Base-by-base conservation (phyloP, 2,888 invertebrate species). In the Hydraecia micacea region DNA sequence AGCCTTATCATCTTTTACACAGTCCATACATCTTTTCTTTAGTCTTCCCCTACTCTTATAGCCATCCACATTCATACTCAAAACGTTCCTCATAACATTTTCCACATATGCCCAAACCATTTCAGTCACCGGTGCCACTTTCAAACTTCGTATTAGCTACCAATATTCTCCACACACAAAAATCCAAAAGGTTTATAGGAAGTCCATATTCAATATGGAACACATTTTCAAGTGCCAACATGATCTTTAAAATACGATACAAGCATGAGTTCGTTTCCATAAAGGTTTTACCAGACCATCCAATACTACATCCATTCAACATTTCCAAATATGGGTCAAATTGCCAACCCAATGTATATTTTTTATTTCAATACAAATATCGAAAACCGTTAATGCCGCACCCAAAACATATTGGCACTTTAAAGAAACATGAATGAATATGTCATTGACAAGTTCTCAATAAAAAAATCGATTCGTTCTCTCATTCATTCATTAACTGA, bases 401-500 rank as follows among this genome's bases (percentile, higher is more conserved):
- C 84, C 84, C 84, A 85, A 63, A 77, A 77, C 58, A 80, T 87
- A 87, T 87, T 78, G 73, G 75, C 77, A 77, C 81, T 80, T 87
- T 71, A 86, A 65, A 62, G 70, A 75, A 80, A 80, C 85, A 84
- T 85, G 85, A 87, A 85, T 87, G 85, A 86, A 77, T 85, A 84
- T 87, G 84, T 85, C 86, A 87, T 79, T 86, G 86, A 86, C 88
- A 81, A 85, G 77, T 80, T 73, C 77, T 78, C 84, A 82, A 82
- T 83, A 86, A 86, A 87, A 87, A 86, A 87, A 77, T 72, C 79
- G 80, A 71, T 79, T 79, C 83, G 78, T 73, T 80, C 79, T 15
- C 73, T 81, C 74, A 6, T 71, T 81, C 74, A 85, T 85, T 85
- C 86, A 86, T 87, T 90, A 83, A 86, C 82, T 86, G 86, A 87